Evolutionary conservation across 2,888 invertebrate genomes (phyloP), one percentile per base, ranked within the genome.

Genomic region (Synergus umbraculus): DNA sequence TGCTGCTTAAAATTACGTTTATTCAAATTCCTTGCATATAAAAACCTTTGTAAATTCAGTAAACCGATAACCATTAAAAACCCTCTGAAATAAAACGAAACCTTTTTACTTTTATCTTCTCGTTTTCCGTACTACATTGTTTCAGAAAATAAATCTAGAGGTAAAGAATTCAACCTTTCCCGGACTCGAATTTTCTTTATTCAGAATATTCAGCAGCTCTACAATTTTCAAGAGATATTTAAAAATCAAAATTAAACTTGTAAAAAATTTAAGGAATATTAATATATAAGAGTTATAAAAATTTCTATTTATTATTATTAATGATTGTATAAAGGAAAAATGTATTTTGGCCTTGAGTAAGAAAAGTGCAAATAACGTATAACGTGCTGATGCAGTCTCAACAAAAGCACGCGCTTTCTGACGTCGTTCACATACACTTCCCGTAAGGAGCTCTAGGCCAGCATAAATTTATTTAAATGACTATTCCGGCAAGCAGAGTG

Each of bases 401-500:
- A 73, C 73, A 73, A 73, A 73, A 41, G 73, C 54, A 73, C 54
- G 54, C 37, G 54, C 54, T 54, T 73, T 73, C 54, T 37, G 54
- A 54, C 54, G 37, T 54, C 73, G 29, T 54, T 73, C 73, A 73
- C 73, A 54, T 73, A 54, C 54, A 73, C 73, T 73, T 73, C 37
- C 54, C 49, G 77, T 73, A 84, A 82, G 78, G 81, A 84, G 82
- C 81, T 81, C 81, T 80, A 81, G 81, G 76, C 79, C 66, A 64
- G 81, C 84, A 85, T 84, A 84, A 85, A 86, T 86, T 84, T 82
- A 85, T 86, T 84, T 83, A 82, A 86, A 84, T 81, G 83, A 85
- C 83, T 84, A 79, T 79, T 78, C 83, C 82, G 81, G 81, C 82
- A 79, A 81, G 81, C 79, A 73, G 58, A 81, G 81, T 82, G 82